Percentiles rank a stretch among this genome's conserved stretches.
phyloP scores from a whole-genome alignment of 2,113 vertebrate genomes.

The Epinephelus fuscoguttatus region DNA sequence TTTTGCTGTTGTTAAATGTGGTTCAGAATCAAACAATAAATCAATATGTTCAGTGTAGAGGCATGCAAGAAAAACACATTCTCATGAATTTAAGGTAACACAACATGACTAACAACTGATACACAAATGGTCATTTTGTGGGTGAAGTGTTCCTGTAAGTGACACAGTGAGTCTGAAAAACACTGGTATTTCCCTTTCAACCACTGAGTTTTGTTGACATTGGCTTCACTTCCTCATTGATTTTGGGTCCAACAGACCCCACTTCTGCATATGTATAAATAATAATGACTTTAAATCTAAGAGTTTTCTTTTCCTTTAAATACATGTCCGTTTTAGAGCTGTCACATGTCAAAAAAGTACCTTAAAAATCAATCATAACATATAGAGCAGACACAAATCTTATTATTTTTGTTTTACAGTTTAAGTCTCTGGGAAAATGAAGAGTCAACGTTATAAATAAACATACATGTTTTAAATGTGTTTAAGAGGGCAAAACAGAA shows the following conservation, averaged over 20 bases:
- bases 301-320: not conserved
- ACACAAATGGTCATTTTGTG: too few relatives aligned
- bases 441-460: not conserved
- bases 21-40: too few relatives aligned
- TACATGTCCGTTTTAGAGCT: not conserved
- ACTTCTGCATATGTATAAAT: not conserved
- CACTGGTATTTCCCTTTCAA: not conserved
- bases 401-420: too few relatives aligned
- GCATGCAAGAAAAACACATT: too few relatives aligned
- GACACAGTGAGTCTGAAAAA: not conserved
- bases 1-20: too few relatives aligned
- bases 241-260: not conserved
- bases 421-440: not conserved
- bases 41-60: too few relatives aligned
- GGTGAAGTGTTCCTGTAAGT: too few relatives aligned
- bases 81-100: too few relatives aligned
- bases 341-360: not conserved
- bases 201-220: too few relatives aligned
- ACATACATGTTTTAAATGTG: not conserved
- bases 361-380: not conserved
- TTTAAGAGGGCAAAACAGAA: not conserved
- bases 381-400: not conserved
- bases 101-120: too few relatives aligned
- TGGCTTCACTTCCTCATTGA: not conserved
- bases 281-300: not conserved